Percentiles rank a stretch among this genome's conserved stretches.
phyloP scores from a whole-genome alignment of 1,140 invertebrate genomes.

The Amyelois transitella region DNA sequence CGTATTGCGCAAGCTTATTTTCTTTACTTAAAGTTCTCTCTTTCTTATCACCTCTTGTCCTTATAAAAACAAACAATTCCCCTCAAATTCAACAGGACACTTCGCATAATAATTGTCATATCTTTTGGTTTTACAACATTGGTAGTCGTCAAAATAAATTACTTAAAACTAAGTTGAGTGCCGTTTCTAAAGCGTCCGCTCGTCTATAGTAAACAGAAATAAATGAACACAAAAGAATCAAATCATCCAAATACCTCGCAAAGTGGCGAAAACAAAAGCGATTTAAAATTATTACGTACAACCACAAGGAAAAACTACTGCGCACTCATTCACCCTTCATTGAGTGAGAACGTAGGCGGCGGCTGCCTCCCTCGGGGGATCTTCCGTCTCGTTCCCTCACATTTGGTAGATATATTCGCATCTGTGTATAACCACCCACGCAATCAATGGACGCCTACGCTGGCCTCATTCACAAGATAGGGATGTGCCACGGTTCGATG shows the following conservation, averaged over 20 bases:
- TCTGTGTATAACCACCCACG: conserved; percentile 28
- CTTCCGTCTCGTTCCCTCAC: conserved; percentile 10
- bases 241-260: not conserved
- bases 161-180: no score
- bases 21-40: no score
- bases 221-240: not conserved
- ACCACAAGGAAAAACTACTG: conserved; percentile 7
- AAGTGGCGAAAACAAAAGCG: not conserved
- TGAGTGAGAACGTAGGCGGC: conserved; percentile 24
- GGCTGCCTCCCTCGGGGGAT: conserved; percentile 6
- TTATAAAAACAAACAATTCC: no score
- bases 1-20: no score
- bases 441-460: conserved; percentile 41
- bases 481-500: conserved; percentile 18
- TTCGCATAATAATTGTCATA: no score
- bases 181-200: no score
- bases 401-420: not conserved
- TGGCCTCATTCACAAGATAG: conserved; percentile 32
- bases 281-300: not conserved
- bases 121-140: no score
- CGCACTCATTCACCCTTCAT: conserved; percentile 40
- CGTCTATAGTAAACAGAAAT: no score
- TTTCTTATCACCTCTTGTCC: no score
- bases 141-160: no score
- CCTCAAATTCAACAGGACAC: no score